Conservation (phyloP, 1,140 invertebrate species). For the Agraylea sexmaculata region DNA sequence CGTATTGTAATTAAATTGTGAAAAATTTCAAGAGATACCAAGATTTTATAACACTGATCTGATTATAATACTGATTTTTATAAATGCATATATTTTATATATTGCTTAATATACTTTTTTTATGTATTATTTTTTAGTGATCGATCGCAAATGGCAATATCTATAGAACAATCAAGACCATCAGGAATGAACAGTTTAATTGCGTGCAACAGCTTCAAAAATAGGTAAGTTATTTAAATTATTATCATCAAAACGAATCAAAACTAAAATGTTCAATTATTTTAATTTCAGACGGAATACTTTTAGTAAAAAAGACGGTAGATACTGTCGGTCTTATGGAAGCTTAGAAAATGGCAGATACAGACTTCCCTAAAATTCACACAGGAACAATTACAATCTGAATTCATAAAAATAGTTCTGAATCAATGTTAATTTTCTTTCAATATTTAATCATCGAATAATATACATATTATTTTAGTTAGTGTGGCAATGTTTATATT, state of each 20-base stretch:
- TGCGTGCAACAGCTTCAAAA: slow-evolving; percentile 64
- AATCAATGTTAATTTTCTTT: too few species aligned
- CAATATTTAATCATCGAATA: too few species aligned
- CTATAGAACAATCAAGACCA: slow-evolving; percentile 45
- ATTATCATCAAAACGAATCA: slow-evolving; percentile 2
- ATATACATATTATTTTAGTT: too few species aligned
- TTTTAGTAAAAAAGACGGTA: slow-evolving; percentile 7
- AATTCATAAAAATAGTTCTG: too few species aligned
- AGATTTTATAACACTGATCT: background rate
- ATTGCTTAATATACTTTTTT: background rate
- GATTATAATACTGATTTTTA: slow-evolving; percentile 1
- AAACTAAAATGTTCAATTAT: background rate
- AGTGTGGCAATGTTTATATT: too few species aligned
- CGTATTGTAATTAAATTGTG: background rate
- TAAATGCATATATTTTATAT: background rate
- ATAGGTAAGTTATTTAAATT: slow-evolving; percentile 28
- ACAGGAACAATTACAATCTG: background rate
- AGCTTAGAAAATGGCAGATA: slow-evolving; percentile 14
- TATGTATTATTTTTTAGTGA: slow-evolving; percentile 22
- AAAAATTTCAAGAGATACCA: background rate
- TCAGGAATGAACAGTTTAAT: slow-evolving; percentile 60
- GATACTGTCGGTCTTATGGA: slow-evolving; percentile 20
- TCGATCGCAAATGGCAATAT: slow-evolving; percentile 35
- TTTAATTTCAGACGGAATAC: slow-evolving; percentile 6
- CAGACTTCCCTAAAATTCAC: slow-evolving; percentile 3